phyloP scores from a whole-genome alignment of 2,888 invertebrate genomes.

The Ariolimax columbianus region DNA sequence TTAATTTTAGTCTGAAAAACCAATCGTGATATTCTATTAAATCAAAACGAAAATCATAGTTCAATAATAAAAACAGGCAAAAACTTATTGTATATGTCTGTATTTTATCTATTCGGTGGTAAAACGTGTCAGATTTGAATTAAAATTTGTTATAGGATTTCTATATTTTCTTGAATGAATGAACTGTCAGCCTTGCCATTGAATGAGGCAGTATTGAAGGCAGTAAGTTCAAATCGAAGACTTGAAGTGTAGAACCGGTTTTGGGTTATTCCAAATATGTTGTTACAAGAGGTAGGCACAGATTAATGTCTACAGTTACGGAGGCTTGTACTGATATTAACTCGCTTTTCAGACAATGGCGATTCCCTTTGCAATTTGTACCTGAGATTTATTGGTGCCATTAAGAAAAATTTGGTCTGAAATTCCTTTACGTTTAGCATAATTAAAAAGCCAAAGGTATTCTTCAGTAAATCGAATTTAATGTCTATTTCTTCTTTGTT shows the following conservation, averaged over 20 bases:
- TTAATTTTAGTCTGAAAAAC: not conserved
- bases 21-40: not conserved
- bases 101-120: not conserved
- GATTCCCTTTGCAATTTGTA: not conserved
- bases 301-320: not conserved
- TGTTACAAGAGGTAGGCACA: not conserved
- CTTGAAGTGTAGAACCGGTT: not conserved
- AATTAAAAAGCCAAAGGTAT: not conserved
- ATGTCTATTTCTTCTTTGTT: too few species aligned
- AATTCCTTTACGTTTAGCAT: not conserved
- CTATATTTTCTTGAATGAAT: not conserved
- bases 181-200: not conserved
- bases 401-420: not conserved
- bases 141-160: not conserved
- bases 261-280: constrained; percentile 8
- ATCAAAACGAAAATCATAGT: not conserved
- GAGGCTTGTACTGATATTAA: not conserved
- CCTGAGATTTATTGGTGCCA: not conserved
- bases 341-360: not conserved
- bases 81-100: not conserved
- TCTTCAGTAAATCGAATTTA: not conserved
- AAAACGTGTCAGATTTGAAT: not conserved
- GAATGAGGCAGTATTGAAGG: not conserved
- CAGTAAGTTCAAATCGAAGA: not conserved
- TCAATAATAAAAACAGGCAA: not conserved